These are phyloP conservation scores for Volucella inanis DNA, from an alignment of 2,888 invertebrate species.

Conservation along the genomic window DNA sequence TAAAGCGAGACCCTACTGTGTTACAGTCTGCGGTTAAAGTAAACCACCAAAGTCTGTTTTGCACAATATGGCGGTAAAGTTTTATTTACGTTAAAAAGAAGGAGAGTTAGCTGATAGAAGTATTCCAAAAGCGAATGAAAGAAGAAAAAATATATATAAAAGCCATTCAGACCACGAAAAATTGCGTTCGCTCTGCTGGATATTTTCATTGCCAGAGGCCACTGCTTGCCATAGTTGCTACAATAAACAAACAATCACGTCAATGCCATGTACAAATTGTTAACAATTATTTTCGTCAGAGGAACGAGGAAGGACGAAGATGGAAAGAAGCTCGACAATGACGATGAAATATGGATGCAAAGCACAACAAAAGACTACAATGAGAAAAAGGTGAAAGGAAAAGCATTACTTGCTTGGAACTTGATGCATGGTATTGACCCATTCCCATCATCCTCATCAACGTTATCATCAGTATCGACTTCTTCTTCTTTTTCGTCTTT, in stretches of 20 bases:
- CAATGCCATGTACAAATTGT: slow-evolving; percentile 32
- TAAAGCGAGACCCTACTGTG: no score
- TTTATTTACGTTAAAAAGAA: background rate
- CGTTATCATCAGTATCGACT: background rate
- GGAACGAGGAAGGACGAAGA: background rate
- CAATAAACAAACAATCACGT: slow-evolving; percentile 33
- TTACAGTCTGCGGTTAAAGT: no score
- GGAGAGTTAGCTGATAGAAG: background rate
- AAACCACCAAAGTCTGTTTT: no score
- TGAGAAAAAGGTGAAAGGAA: slow-evolving; percentile 2
- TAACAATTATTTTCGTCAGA: slow-evolving; percentile 19
- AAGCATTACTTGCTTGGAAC: background rate
- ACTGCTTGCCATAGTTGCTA: slow-evolving; percentile 22
- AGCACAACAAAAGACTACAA: background rate
- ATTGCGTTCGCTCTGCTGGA: slow-evolving; percentile 26
- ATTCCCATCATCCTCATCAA: slow-evolving; percentile 20
- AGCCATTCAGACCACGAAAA: slow-evolving; percentile 19
- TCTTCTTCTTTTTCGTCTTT: no score
- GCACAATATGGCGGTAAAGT: no score
- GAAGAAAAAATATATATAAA: slow-evolving; percentile 2
- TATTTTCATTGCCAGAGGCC: slow-evolving; percentile 44
- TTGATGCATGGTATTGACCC: slow-evolving; percentile 49
- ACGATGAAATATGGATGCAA: slow-evolving; percentile 26
- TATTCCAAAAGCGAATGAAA: background rate
- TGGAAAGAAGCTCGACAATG: background rate